Evolutionary conservation across 2,113 vertebrate species (phyloP).

Genomic region (Centrocercus urophasianus): DNA sequence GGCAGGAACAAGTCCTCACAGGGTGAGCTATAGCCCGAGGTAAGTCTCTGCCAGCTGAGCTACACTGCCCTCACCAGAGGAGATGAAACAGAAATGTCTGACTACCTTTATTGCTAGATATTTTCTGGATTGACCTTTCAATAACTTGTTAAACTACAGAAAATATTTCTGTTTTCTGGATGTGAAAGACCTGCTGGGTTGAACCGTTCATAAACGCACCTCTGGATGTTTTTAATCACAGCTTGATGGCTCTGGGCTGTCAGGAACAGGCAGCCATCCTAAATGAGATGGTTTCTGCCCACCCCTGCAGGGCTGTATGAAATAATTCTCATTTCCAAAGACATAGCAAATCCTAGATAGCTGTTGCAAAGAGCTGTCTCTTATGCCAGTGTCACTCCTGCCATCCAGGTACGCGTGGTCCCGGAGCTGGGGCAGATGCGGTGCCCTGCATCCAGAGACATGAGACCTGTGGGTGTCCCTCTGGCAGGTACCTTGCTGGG

Average conservation of each 20-base stretch:
- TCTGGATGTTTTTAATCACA: slow-evolving; percentile 41
- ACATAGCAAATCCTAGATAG: neutral
- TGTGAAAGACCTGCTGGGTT: slow-evolving; percentile 31
- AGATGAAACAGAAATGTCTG: slow-evolving; percentile 54
- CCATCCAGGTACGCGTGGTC: no score
- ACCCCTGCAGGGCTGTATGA: neutral
- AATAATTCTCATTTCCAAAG: neutral
- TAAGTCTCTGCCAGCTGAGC: slow-evolving; percentile 49
- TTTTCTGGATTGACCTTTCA: slow-evolving; percentile 52
- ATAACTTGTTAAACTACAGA: slow-evolving; percentile 58
- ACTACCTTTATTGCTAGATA: slow-evolving; percentile 24
- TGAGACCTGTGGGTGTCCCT: no score
- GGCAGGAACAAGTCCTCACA: neutral
- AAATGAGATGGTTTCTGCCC: neutral
- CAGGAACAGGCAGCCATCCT: neutral
- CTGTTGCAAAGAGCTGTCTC: neutral
- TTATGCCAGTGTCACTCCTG: no score
- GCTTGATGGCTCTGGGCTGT: slow-evolving; percentile 8
- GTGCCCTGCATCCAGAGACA: no score
- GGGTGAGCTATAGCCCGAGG: slow-evolving; percentile 54
- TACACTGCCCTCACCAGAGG: neutral
- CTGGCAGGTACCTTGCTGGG: no score
- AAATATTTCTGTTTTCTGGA: slow-evolving; percentile 48
- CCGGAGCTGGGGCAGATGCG: no score
- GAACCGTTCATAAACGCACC: neutral